Base-by-base conservation (phyloP, 1,140 invertebrate species). In the Geopemphigus sp. region DNA sequence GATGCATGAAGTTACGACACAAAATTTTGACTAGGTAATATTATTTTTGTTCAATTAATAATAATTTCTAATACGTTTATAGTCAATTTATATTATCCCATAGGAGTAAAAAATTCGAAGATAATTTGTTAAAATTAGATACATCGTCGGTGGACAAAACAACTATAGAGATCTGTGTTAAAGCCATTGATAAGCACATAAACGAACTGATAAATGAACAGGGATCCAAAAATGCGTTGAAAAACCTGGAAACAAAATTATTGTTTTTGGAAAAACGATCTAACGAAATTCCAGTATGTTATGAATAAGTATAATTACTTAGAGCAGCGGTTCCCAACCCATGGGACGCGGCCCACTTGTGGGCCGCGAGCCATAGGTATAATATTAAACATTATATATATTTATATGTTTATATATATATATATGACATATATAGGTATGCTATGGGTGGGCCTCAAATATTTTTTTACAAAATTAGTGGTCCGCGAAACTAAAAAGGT, bases 181-280 rank as follows among this genome's bases (percentile, higher is more conserved):
- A 78, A 29, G 14, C 74, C 24, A 78, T 78, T 12, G 57, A 19
- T 45, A 78, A 78, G 50, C 74, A 78, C 63, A 1, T 78, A 12
- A 78, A 63, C 14, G 74, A 78, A 78, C n/a, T 78, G 17, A 63
- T 45, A 26, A 78, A 50, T 78, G 74, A 78, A 63, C 57, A 78
- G 24, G 61, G 74, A 57, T 78, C 74, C 11, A 78, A 78, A 78
- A 78, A 50, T 78, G 56, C 39, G 0, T 17, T 78, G 29, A 78
- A 78, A 61, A 78, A 78, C 22, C n/a, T 78, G 19, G 74, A 78
- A 61, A 78, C 74, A 47, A 78, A 78, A 15, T 78, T 78, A n/a
- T 19, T 78, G 14, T 78, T 78, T n/a, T 78, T 78, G 5, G 74
- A 78, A 78, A 78, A 78, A 78, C 74, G 74, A 26, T 78, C 74